phyloP scores from a whole-genome alignment of 1,140 invertebrate genomes.

The Cephus cinctus region DNA sequence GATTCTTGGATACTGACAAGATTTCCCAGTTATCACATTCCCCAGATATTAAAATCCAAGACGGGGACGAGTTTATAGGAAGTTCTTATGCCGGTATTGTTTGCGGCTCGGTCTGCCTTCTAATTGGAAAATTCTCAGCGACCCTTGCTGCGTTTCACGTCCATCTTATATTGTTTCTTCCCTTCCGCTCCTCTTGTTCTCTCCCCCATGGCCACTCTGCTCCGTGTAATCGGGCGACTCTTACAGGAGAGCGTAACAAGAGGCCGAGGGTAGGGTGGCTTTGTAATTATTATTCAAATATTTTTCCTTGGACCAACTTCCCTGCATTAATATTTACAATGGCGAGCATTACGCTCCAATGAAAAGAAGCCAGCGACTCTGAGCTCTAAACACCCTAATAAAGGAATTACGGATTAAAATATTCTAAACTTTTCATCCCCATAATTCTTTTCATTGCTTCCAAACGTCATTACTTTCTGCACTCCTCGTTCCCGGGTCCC shows the following conservation, averaged over 20 bases:
- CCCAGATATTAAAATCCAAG: no score
- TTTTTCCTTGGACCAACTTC: conserved; percentile 35
- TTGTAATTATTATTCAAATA: conserved; percentile 52
- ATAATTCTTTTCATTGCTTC: no score
- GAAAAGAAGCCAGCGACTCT: no score
- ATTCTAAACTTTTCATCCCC: no score
- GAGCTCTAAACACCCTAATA: no score
- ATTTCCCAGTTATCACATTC: no score
- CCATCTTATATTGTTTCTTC: conserved; percentile 5
- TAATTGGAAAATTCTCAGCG: conserved; percentile 51
- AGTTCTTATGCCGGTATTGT: conserved; percentile 40
- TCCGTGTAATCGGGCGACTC: conserved; percentile 16
- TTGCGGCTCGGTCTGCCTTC: conserved; percentile 33
- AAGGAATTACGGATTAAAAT: no score
- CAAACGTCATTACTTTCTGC: no score
- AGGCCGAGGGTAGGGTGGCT: conserved; percentile 27
- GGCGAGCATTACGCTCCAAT: conserved; percentile 7
- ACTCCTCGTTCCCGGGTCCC: no score
- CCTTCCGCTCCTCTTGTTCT: conserved; percentile 5
- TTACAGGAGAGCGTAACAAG: conserved; percentile 41
- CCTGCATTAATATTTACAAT: conserved; percentile 48
- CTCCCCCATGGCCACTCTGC: background rate
- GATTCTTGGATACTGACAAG: no score
- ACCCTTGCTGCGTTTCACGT: conserved; percentile 13
- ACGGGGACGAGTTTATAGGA: no score